phyloP scores from a whole-genome alignment of 2,888 invertebrate species.

The Lagria hirta region DNA sequence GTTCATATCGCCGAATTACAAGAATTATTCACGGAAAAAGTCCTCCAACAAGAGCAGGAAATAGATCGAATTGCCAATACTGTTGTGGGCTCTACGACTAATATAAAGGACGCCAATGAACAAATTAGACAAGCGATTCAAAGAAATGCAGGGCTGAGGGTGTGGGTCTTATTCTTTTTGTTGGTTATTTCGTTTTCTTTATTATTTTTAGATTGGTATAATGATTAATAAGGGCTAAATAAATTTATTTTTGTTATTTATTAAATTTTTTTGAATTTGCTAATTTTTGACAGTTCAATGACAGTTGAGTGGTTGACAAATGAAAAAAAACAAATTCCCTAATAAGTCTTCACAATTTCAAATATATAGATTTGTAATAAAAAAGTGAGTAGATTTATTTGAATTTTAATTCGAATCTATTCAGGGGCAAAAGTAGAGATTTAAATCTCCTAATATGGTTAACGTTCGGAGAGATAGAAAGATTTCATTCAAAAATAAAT shows the following conservation, averaged over 20 bases:
- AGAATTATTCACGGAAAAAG: slow-evolving; percentile 94
- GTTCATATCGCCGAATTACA: slow-evolving; percentile 94
- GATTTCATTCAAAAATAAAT: no score
- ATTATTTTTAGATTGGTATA: slow-evolving; percentile 98
- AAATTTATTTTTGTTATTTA: slow-evolving; percentile 2
- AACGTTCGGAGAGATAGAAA: no score
- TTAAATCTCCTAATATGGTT: no score
- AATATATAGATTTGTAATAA: no score
- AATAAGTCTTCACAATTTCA: no score
- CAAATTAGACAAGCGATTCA: slow-evolving; percentile 97
- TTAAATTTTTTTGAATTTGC: no score
- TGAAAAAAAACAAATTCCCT: no score
- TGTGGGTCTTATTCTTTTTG: slow-evolving; percentile 93
- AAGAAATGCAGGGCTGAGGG: slow-evolving; percentile 91
- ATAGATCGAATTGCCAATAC: slow-evolving; percentile 87
- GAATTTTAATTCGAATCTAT: no score
- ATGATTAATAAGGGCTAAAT: slow-evolving; percentile 72
- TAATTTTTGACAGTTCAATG: no score
- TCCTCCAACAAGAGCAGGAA: slow-evolving; percentile 90
- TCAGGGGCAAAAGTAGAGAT: no score
- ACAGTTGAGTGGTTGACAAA: no score
- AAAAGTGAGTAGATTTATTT: no score
- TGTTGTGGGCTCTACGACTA: slow-evolving; percentile 90
- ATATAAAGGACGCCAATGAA: slow-evolving; percentile 94
- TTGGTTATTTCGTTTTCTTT: slow-evolving; percentile 94